Base-by-base conservation (phyloP, 2,797 vertebrate genomes). In the Kryptopterus vitreolus region DNA sequence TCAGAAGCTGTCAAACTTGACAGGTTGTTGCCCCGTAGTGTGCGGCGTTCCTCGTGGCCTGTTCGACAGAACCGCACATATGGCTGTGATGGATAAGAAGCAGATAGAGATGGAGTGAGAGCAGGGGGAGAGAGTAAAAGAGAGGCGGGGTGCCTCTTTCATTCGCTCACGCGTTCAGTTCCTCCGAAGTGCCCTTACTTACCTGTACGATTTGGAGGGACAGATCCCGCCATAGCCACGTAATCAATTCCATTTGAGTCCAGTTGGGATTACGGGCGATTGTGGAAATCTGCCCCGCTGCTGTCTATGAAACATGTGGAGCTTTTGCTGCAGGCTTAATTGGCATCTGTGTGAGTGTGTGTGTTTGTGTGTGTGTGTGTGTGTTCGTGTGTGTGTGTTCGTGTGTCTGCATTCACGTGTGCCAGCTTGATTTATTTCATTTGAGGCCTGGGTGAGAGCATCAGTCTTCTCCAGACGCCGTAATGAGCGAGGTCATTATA, bases 1-100 rank as follows among this genome's bases (percentile, higher is more conserved):
- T 71, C 20, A 55, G 16, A 18, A 70, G 80, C 59, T 84, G 80
- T 82, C 82, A 81, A 75, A 81, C 80, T 84, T 84, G 85, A 82
- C 85, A 84, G 82, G 79, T 62, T 68, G 78, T 81, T 82, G n/a
- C 65, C 71, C 59, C 53, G 61, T 79, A 76, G 77, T 81, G 66
- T 81, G 72, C 46, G 11, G 5, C 26, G 85, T 84, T n/a, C 78
- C 73, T 78, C 4, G 29, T 15, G 61, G 85, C 63, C 76, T 68
- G 75, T 59, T 73, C 33, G 53, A 77, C 31, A 59, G 68, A 76
- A 57, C 55, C 48, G 38, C 68, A 82, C 82, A 82, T 82, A 82
- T 84, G 85, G 62, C 63, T 71, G 78, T 81, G 83, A 85, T 65
- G 73, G 83, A 81, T 77, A 72, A 59, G 43, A 26, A 16, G 46